Base-by-base conservation (phyloP, 1,140 invertebrate species). In the Saccostrea glomerata region DNA sequence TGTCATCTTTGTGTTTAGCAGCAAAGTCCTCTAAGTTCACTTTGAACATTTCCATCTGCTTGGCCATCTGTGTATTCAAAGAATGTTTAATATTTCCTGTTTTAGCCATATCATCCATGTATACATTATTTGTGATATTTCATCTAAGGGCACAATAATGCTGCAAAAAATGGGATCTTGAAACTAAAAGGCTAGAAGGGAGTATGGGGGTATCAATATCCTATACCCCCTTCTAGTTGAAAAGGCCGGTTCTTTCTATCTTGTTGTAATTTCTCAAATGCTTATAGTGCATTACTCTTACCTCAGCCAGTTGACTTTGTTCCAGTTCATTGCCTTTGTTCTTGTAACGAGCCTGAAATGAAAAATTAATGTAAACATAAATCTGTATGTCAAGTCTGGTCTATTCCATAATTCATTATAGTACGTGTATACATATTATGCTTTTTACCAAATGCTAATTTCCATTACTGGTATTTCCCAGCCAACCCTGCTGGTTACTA, bases 1-100 rank as follows among this genome's bases (percentile, higher is more conserved):
- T 99, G 93, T 99, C 98, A 92, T 96, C 97, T 93, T 95, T 94
- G 94, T 99, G 98, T 92, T 99, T 99, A 5, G 97, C 95, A 0
- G 99, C 98, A 95, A 99, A 99, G 92, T 99, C 98, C 95, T 99
- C 98, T 23, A 99, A 95, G 94, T 99, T 98, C 15, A 96, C 96
- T 88, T 98, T 97, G 93, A 99, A 99, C 2, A 97, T 97, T 90
- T 98, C 98, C 95, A 99, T 96, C 94, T 99, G 98, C 94, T 98
- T 97, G 0, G 98, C 97, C 97, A 99, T 98, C 95, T 98, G 97
- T 20, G 20, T 63, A 7, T 20, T 20, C 1, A 60, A 60, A 60
- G 17, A 63, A n/a, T 63, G 58, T 5, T 63, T 5, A 63, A 17
- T 63, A n/a, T 17, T 60, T 13, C 20, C 15, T 20, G 0, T n/a